A percentile compares a stretch with the other conserved stretches of the same genome.
phyloP scores from a whole-genome alignment of 2,888 invertebrate genomes.

The Cabera pusaria region DNA sequence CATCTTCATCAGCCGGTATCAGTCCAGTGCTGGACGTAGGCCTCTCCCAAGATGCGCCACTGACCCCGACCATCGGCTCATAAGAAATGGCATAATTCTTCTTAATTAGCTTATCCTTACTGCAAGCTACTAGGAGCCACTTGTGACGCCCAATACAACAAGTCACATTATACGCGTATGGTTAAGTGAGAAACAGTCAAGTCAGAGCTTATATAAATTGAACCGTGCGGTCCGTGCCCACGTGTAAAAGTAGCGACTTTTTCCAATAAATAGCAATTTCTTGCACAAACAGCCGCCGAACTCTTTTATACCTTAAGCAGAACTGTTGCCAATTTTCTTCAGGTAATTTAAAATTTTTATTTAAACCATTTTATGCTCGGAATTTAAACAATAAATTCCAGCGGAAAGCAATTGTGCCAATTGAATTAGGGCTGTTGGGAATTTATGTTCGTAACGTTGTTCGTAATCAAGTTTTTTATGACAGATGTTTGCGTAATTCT shows the following conservation, averaged over 20 bases:
- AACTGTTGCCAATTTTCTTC: constrained; percentile 21
- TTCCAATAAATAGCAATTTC: constrained; percentile 36
- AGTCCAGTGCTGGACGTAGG: too few relatives aligned
- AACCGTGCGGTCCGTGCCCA: constrained; percentile 44
- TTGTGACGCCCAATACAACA: too few relatives aligned
- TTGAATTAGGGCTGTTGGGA: constrained; percentile 10
- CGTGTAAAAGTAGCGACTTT: constrained; percentile 40
- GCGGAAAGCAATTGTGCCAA: constrained; percentile 15
- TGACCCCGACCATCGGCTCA: too few relatives aligned
- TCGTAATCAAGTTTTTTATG: constrained; percentile 13
- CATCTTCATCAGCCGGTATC: too few relatives aligned
- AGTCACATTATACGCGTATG: too few relatives aligned
- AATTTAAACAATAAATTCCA: constrained; percentile 19
- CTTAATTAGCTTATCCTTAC: too few relatives aligned
- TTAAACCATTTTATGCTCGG: constrained; percentile 18
- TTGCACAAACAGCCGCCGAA: constrained; percentile 14
- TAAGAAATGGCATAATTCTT: too few relatives aligned
- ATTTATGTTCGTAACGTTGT: constrained; percentile 2
- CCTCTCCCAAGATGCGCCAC: too few relatives aligned
- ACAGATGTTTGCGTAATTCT: background rate
- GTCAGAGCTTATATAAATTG: constrained; percentile 48
- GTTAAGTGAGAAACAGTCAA: too few relatives aligned
- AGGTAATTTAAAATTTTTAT: constrained; percentile 23
- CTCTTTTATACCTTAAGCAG: constrained; percentile 24
- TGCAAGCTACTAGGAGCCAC: too few relatives aligned